Conservation (phyloP, 2,113 vertebrate species). For the Forbesichthys papilliferus region DNA sequence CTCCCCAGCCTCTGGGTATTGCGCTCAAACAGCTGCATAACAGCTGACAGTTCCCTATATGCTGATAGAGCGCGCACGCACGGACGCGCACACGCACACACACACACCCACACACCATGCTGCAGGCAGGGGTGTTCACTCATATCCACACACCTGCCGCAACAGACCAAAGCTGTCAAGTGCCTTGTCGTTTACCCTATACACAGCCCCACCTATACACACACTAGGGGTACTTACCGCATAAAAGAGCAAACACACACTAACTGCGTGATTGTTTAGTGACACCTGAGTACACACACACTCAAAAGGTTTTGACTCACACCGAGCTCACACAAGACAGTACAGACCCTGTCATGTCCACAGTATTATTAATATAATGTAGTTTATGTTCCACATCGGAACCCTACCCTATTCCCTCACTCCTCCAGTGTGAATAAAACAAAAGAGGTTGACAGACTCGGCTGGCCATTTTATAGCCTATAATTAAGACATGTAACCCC, state of each 20-base stretch:
- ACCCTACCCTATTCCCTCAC: background rate
- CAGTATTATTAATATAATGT: background rate
- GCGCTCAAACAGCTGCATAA: slow-evolving; percentile 61
- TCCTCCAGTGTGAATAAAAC: background rate
- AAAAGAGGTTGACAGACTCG: background rate
- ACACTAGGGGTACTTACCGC: slow-evolving; percentile 15
- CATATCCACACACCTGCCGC: slow-evolving; percentile 60
- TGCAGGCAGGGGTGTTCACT: slow-evolving; percentile 50
- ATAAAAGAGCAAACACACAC: slow-evolving; percentile 31
- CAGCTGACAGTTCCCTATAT: slow-evolving; percentile 49
- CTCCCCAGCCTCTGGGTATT: slow-evolving; percentile 32
- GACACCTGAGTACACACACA: slow-evolving; percentile 59
- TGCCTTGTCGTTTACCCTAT: slow-evolving; percentile 52
- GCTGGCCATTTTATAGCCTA: slow-evolving; percentile 40
- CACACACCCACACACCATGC: slow-evolving; percentile 19
- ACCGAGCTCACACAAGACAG: slow-evolving; percentile 4
- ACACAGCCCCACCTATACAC: slow-evolving; percentile 1
- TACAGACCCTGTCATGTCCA: background rate
- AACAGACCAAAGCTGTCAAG: slow-evolving; percentile 63
- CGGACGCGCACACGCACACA: slow-evolving; percentile 30
- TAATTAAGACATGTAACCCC: slow-evolving; percentile 59
- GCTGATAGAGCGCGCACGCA: slow-evolving; percentile 9
- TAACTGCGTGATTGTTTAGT: slow-evolving; percentile 20
- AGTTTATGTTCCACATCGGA: background rate
- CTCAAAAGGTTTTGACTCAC: slow-evolving; percentile 44